phyloP scores from a whole-genome alignment of 2,797 vertebrate genomes.

The Siniperca obscura region DNA sequence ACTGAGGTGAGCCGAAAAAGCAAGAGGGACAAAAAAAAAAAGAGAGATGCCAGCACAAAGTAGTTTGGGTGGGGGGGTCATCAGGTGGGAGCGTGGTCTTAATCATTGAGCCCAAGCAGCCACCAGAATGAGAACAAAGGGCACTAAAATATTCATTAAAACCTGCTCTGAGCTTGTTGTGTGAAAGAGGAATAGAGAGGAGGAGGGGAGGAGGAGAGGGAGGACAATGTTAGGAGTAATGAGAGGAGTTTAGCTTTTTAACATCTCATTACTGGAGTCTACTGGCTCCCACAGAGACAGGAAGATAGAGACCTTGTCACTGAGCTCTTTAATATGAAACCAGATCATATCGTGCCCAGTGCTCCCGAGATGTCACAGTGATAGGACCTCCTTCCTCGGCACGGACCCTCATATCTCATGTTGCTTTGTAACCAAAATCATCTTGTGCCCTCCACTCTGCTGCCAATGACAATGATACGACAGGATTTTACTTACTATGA shows the following conservation, averaged over 20 bases:
- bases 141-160: constrained; percentile 88
- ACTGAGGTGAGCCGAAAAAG: constrained; percentile 48
- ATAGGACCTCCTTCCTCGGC: constrained; percentile 38
- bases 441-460: background rate
- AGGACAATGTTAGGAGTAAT: constrained; percentile 65
- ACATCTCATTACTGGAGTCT: constrained; percentile 79
- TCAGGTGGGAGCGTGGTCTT: constrained; percentile 68
- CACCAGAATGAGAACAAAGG: constrained; percentile 84
- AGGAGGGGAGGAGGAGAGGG: constrained; percentile 21
- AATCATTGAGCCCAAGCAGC: constrained; percentile 81
- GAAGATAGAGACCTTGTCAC: constrained; percentile 61
- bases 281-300: constrained; percentile 59
- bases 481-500: constrained; percentile 3
- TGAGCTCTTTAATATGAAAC: constrained; percentile 63
- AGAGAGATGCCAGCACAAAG: constrained; percentile 32
- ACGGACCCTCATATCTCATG: background rate
- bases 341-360: constrained; percentile 50
- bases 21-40: background rate
- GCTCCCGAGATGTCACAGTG: constrained; percentile 46
- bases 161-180: constrained; percentile 77
- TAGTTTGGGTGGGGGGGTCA: constrained; percentile 49
- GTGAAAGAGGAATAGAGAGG: constrained; percentile 54
- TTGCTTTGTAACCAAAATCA: constrained; percentile 46
- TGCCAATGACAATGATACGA: constrained; percentile 10
- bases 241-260: constrained; percentile 78